Conservation (phyloP, 2,888 invertebrate species). For the Chymomyza amoena region DNA sequence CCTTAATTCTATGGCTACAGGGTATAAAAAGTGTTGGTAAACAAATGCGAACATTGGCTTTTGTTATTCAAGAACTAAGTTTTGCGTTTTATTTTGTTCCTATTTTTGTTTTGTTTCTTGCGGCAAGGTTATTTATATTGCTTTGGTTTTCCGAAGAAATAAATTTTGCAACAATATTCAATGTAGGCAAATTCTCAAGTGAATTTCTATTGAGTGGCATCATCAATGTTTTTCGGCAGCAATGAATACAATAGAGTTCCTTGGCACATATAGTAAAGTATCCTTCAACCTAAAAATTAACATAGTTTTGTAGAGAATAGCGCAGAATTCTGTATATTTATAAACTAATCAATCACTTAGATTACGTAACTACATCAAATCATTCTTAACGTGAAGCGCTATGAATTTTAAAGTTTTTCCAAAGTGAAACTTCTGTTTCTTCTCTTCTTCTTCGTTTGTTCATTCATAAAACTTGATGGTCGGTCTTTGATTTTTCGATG, state of each 20-base stretch:
- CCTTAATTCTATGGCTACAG: too few species aligned
- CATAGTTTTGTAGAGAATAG: too few species aligned
- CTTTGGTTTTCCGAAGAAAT: slow-evolving; percentile 14
- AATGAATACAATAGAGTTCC: background rate
- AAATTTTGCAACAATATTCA: slow-evolving; percentile 29
- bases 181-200: slow-evolving; percentile 31
- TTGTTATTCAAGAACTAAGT: slow-evolving; percentile 25
- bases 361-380: too few species aligned
- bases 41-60: slow-evolving; percentile 23
- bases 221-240: background rate
- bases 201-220: slow-evolving; percentile 14
- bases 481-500: too few species aligned
- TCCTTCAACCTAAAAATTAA: too few species aligned
- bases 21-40: background rate
- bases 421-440: too few species aligned
- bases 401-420: too few species aligned
- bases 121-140: slow-evolving; percentile 15
- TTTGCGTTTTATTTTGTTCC: slow-evolving; percentile 6
- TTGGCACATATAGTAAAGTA: background rate
- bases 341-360: too few species aligned
- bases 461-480: too few species aligned
- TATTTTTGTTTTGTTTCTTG: slow-evolving; percentile 22
- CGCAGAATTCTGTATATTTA: too few species aligned
- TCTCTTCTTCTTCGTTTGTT: too few species aligned
- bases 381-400: too few species aligned